phyloP scores from a whole-genome alignment of 1,140 invertebrate species.

The Lethocerus indicus region DNA sequence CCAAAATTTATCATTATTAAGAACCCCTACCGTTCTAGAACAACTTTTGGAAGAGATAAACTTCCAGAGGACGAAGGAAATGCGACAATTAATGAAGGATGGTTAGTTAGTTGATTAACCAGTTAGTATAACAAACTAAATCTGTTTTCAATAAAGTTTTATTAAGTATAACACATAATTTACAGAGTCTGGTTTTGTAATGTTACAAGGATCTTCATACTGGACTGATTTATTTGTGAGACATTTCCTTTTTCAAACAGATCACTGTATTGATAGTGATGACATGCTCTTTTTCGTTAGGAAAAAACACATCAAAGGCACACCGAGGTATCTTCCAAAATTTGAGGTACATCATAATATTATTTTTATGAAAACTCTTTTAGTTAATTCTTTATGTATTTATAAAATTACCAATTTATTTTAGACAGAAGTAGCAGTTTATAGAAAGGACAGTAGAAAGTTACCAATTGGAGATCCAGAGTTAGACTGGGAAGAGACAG shows the following conservation, averaged over 20 bases:
- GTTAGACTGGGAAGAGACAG: slow-evolving; percentile 98
- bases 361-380: neutral
- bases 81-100: slow-evolving; percentile 69
- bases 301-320: slow-evolving; percentile 75
- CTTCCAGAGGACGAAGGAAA: slow-evolving; percentile 77
- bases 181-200: slow-evolving; percentile 73
- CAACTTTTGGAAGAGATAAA: slow-evolving; percentile 78
- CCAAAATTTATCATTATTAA: slow-evolving; percentile 8
- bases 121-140: too few relatives aligned
- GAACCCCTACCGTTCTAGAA: slow-evolving; percentile 23
- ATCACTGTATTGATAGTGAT: slow-evolving; percentile 74
- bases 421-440: slow-evolving; percentile 86
- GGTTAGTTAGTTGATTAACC: too few relatives aligned
- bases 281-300: slow-evolving; percentile 92
- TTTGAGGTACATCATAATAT: slow-evolving; percentile 70
- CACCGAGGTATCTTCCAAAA: slow-evolving; percentile 67
- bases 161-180: slow-evolving; percentile 14
- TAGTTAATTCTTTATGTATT: neutral
- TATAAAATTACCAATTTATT: slow-evolving; percentile 18
- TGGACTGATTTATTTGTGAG: slow-evolving; percentile 92
- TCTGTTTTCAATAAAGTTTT: too few relatives aligned
- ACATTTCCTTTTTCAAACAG: slow-evolving; percentile 80
- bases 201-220: slow-evolving; percentile 81
- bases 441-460: slow-evolving; percentile 90
- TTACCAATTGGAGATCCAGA: slow-evolving; percentile 86